A percentile compares a stretch with the other conserved stretches of the same genome.
Evolutionary conservation across 2,888 invertebrate genomes (phyloP).

Genomic region (Eupelmus urozonus): DNA sequence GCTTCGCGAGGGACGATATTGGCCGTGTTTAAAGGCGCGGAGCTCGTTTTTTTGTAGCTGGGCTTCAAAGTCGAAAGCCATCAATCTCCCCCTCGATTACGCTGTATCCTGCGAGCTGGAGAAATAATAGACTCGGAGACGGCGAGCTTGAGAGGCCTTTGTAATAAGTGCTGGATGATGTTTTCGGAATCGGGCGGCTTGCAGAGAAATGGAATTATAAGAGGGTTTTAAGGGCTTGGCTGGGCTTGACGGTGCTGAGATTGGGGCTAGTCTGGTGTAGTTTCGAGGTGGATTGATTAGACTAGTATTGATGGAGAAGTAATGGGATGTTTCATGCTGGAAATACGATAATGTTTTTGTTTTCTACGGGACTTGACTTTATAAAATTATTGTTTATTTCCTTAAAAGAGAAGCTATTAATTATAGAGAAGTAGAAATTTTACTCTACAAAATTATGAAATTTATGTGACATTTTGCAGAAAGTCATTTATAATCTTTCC

Average conservation of each 20-base stretch:
- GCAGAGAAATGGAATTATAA: constrained; percentile 37
- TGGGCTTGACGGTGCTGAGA: too few species aligned
- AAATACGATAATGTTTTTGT: too few species aligned
- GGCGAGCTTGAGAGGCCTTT: neutral
- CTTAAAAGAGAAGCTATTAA: too few species aligned
- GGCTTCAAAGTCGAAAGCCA: constrained; percentile 26
- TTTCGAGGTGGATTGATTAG: too few species aligned
- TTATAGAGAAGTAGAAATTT: too few species aligned
- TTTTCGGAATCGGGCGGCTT: neutral
- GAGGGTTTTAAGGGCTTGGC: constrained; percentile 27
- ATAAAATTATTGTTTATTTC: too few species aligned
- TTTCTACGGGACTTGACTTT: too few species aligned
- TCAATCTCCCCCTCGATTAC: constrained; percentile 54
- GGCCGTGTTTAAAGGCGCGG: constrained; percentile 8
- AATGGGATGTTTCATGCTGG: neutral
- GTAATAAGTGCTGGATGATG: constrained; percentile 51
- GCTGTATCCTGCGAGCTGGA: constrained; percentile 33
- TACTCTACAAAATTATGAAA: too few species aligned
- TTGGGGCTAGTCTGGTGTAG: too few species aligned
- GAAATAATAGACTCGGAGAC: constrained; percentile 26
- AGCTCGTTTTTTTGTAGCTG: neutral
- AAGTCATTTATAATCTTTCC: too few species aligned
- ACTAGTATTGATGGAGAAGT: neutral
- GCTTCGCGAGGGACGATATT: constrained; percentile 6
- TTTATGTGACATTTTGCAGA: too few species aligned